Base-by-base conservation (phyloP, 2,888 invertebrate species). In the Zaprionus lineosus region DNA sequence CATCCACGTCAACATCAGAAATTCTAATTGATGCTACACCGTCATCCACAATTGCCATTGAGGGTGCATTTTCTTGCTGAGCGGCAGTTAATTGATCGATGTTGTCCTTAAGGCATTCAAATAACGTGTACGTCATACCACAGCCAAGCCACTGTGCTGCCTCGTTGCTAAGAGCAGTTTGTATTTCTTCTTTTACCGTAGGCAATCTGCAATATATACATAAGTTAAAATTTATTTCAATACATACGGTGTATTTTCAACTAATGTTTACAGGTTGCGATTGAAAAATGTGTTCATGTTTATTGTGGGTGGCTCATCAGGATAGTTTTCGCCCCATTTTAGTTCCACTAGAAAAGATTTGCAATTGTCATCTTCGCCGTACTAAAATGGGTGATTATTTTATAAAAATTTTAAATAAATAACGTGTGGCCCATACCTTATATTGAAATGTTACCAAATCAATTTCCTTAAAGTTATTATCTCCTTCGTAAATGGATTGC, bases 261-360 rank as follows among this genome's bases (percentile, higher is more conserved):
- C 15, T 19, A 1, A 2, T 9, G 93, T 95, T 94, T 91, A 97
- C 97, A 98, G 90, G 89, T 96, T 94, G 87, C 96, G 95, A 90
- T 98, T 98, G 88, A 97, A 98, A 91, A 98, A 98, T 26, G 95
- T 94, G 77, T 97, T 95, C 92, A 98, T 92, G 90, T 95, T 97
- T 60, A 98, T 92, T 16, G 88, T 91, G 7, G 98, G 98, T 72
- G 93, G 92, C 34, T 94, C 94, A 33, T 94, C 93, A 3, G 98
- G 98, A 90, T 98, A 98, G 34, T 93, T 93, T 0, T 93, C 92
- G 15, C 94, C 94, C 98, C 98, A 98, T 78, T 91, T 91, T 66
- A 98, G 93, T 91, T 98, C 97, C 63, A 98, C 89, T 58, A 98
- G 90, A 90, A 98, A 96, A 1, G 97, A 96, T 89, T 95, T 94